A percentile compares a stretch with the other conserved stretches of the same genome.
Conservation (phyloP, 2,797 vertebrate species). For the Pantherophis vulpinus region DNA sequence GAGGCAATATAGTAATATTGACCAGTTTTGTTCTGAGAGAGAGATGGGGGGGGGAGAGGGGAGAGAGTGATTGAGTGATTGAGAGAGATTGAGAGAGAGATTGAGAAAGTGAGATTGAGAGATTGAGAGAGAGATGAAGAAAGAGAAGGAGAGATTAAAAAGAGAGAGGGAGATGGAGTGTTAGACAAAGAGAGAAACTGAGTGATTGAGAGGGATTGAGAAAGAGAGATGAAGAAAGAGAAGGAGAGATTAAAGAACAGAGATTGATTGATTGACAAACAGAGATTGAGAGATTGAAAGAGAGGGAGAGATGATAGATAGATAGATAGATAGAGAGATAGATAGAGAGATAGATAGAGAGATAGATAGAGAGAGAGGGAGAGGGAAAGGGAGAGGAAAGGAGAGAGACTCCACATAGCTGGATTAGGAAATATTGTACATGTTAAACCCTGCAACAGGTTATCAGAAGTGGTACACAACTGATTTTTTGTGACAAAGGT, state of each 20-base stretch:
- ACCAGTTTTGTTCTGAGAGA: not conserved
- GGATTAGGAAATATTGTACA: not conserved
- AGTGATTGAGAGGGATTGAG: not conserved
- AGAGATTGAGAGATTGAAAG: not conserved
- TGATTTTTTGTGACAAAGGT: not conserved
- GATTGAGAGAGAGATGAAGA: not conserved
- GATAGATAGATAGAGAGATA: no score
- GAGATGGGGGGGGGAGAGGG: not conserved
- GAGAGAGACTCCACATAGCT: not conserved
- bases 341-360: no score
- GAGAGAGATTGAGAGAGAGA: no score
- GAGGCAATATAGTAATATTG: constrained; percentile 3
- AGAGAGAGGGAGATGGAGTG: no score
- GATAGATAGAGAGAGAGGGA: not conserved
- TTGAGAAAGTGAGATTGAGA: no score
- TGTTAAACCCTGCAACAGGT: not conserved
- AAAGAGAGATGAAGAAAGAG: not conserved
- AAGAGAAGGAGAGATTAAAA: not conserved
- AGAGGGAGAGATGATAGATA: not conserved
- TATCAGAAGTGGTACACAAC: not conserved
- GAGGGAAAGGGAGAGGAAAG: no score
- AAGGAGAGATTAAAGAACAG: no score
- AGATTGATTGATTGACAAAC: not conserved
- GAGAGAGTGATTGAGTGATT: not conserved
- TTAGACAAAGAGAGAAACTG: not conserved